Evolutionary conservation across 2,888 invertebrate species (phyloP).

Genomic region (Muschampia plurimacula): DNA sequence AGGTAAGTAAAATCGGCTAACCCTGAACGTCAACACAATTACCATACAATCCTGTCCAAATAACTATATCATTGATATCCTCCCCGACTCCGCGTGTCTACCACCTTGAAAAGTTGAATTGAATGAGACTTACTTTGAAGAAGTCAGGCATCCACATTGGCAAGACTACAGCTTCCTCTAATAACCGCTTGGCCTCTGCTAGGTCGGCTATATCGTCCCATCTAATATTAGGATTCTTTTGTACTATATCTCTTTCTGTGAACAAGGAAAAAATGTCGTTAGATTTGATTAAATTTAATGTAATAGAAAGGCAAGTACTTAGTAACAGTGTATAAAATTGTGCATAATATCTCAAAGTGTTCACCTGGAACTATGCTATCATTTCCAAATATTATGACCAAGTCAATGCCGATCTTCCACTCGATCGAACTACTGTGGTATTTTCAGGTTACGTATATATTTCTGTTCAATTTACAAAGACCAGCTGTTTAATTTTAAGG

Average conservation of each 20-base stretch:
- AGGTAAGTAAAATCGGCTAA: too few relatives aligned
- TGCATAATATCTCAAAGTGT: too few relatives aligned
- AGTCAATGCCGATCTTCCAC: not conserved
- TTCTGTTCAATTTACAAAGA: not conserved
- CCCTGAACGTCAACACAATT: too few relatives aligned
- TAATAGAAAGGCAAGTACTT: too few relatives aligned
- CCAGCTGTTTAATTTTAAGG: not conserved
- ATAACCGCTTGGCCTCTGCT: constrained; percentile 93
- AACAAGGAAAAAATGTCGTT: constrained; percentile 7
- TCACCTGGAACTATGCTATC: too few relatives aligned
- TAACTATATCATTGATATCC: too few relatives aligned
- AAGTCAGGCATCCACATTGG: constrained; percentile 99
- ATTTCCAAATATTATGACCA: too few relatives aligned
- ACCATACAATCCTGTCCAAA: too few relatives aligned
- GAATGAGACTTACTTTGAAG: constrained; percentile 90
- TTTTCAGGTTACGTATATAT: not conserved
- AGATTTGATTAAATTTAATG: not conserved
- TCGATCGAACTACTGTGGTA: not conserved
- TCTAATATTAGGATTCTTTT: constrained; percentile 97
- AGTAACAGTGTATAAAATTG: too few relatives aligned
- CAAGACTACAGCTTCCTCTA: constrained; percentile 98
- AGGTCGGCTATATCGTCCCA: constrained; percentile 98
- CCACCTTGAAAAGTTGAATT: too few relatives aligned
- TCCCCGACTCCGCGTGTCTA: too few relatives aligned
- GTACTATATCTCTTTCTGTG: constrained; percentile 97